Conservation (phyloP, 2,797 vertebrate species). For the Rousettus madagascariensis region DNA sequence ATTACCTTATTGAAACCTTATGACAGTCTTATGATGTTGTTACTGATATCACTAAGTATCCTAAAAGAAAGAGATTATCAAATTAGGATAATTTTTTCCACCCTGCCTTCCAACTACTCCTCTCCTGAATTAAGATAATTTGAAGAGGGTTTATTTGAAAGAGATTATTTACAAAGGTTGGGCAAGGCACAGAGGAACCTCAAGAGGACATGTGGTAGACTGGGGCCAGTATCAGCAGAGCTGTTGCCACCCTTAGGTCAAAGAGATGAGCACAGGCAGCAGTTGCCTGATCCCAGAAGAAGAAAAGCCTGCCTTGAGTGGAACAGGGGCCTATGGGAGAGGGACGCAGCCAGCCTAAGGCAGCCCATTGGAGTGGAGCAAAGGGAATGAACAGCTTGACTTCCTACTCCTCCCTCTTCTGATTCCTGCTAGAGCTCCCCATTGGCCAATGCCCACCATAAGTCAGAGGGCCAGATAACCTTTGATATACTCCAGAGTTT, state of each 20-base stretch:
- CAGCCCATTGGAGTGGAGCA: not conserved
- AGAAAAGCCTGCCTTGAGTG: not conserved
- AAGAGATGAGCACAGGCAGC: not conserved
- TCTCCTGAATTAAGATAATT: not conserved
- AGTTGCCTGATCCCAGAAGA: not conserved
- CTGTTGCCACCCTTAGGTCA: not conserved
- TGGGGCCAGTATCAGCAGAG: not conserved
- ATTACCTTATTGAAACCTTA: not conserved
- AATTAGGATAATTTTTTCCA: not conserved
- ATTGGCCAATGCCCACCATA: not conserved
- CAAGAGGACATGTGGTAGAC: not conserved
- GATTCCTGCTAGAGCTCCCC: not conserved
- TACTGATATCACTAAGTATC: not conserved
- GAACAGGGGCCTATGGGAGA: not conserved
- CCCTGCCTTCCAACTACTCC: too few relatives aligned
- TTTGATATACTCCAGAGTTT: not conserved
- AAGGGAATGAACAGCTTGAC: not conserved
- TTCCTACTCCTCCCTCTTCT: not conserved
- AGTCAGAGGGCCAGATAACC: not conserved
- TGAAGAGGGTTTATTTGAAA: conserved; percentile 39
- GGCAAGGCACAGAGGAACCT: not conserved
- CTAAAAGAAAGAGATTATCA: not conserved
- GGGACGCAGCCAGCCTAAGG: not conserved
- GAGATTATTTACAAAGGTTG: not conserved
- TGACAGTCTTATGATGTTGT: not conserved